Percentiles rank a stretch among this genome's conserved stretches.
phyloP scores from a whole-genome alignment of 2,888 invertebrate genomes.

The Erebia epiphron region DNA sequence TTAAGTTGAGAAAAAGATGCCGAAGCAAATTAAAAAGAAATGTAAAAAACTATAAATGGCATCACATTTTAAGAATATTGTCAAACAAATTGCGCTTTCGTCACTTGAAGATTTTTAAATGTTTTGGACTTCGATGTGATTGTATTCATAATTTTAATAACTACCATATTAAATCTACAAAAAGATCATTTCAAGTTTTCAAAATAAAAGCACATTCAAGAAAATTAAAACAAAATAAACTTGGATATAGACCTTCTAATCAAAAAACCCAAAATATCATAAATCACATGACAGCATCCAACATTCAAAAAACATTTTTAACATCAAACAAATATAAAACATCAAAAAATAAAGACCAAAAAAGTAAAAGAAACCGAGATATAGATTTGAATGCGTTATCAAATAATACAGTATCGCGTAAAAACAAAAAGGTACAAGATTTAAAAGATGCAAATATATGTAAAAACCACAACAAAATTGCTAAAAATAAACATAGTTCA shows the following conservation, averaged over 20 bases:
- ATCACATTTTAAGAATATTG: not conserved
- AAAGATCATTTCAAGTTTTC: not conserved
- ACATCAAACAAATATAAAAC: not conserved
- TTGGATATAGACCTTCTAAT: not conserved
- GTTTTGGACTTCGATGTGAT: not conserved
- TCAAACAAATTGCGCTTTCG: not conserved
- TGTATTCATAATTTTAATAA: constrained; percentile 5
- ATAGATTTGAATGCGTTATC: not conserved
- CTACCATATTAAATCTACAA: constrained; percentile 4
- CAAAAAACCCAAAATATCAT: not conserved
- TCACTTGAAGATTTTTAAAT: not conserved
- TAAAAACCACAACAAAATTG: not conserved
- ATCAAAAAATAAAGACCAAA: constrained; percentile 7
- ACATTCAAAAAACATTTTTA: not conserved
- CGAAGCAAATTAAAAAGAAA: not conserved
- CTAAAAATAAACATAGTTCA: constrained; percentile 11
- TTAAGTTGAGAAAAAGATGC: not conserved
- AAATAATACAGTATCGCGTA: not conserved
- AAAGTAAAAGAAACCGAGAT: not conserved
- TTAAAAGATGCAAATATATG: not conserved
- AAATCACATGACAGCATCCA: not conserved
- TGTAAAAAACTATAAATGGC: not conserved
- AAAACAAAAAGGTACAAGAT: not conserved
- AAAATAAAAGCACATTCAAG: constrained; percentile 6
- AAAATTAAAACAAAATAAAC: not conserved